Base-by-base conservation (phyloP, 64 coral and sea anemone species). In the Porites australiensis region DNA sequence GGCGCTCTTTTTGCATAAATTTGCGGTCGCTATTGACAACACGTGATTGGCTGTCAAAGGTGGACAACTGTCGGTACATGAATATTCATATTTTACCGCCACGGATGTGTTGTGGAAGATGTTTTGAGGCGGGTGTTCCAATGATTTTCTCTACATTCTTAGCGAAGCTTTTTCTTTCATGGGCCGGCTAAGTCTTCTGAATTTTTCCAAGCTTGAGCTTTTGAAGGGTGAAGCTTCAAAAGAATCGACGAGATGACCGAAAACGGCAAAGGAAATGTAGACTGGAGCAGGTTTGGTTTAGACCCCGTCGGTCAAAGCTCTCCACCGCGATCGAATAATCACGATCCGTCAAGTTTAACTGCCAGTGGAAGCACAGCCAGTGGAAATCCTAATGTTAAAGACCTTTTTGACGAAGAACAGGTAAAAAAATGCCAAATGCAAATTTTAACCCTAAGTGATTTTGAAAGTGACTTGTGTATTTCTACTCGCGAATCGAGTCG, bases 261-360 rank as follows among this genome's bases (percentile, higher is more conserved):
- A 14, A 76, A 76, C 18, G 68, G 68, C 81, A 87, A 77, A 93
- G 45, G 47, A 53, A 23, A 76, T 79, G 82, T 87, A 48, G 76
- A 93, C 71, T 93, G 91, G 91, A 87, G 72, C 67, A 59, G 91
- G 46, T 93, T 93, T 93, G 91, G 91, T 14, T 93, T 93, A 74
- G 74, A 93, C 65, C 85, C 91, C 2, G 83, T 75, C 57, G 91
- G 60, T 8, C 81, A 82, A 72, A 87, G 63, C 48, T 84, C 81
- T 13, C 81, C 59, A 44, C 69, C 83, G 8, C 72, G 70, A 69
- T 58, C 74, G 15, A 61, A 37, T 37, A 37, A 43, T 20, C 37
- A 20, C 0, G 79, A 87, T 87, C 12, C 74, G 8, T 74, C 58
- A 16, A 27, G 77, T 20, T 43, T 50, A 66, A 51, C 49, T 47